Evolutionary conservation across 1,140 invertebrate genomes (phyloP).

Genomic region (Nylanderia fulva): DNA sequence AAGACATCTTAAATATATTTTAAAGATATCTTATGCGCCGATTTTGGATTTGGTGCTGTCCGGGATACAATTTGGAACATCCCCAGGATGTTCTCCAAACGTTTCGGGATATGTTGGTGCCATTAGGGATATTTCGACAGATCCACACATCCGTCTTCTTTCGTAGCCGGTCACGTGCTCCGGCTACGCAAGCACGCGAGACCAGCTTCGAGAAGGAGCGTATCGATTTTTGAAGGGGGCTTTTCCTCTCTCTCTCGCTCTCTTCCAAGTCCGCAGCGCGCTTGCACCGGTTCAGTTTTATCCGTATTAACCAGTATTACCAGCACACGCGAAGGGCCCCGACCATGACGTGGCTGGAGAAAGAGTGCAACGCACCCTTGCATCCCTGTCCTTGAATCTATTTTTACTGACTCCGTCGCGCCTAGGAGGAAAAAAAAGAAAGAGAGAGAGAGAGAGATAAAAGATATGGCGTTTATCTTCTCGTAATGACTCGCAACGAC

Average conservation of each 20-base stretch:
- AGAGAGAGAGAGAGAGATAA: conserved; percentile 36
- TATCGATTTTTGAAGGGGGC: conserved; percentile 73
- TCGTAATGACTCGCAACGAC: neutral
- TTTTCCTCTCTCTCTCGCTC: conserved; percentile 31
- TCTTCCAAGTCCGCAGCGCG: neutral
- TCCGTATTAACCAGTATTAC: neutral
- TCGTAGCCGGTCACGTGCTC: conserved; percentile 35
- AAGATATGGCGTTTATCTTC: no score
- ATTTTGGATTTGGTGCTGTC: no score
- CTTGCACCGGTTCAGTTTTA: neutral
- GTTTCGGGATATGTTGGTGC: no score
- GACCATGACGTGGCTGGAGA: conserved; percentile 60
- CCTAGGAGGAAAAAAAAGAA: conserved; percentile 61
- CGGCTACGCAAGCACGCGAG: conserved; percentile 44
- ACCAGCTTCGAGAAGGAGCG: conserved; percentile 35
- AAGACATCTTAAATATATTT: no score
- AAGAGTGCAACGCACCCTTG: conserved; percentile 74
- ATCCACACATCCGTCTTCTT: neutral
- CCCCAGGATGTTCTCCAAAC: no score
- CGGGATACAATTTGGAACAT: no score
- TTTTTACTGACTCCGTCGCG: conserved; percentile 66
- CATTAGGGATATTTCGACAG: no score
- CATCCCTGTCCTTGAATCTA: conserved; percentile 80
- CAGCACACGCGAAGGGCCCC: neutral
- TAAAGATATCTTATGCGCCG: no score